phyloP scores from a whole-genome alignment of 2,888 invertebrate genomes.

The Leptopilina syphax region DNA sequence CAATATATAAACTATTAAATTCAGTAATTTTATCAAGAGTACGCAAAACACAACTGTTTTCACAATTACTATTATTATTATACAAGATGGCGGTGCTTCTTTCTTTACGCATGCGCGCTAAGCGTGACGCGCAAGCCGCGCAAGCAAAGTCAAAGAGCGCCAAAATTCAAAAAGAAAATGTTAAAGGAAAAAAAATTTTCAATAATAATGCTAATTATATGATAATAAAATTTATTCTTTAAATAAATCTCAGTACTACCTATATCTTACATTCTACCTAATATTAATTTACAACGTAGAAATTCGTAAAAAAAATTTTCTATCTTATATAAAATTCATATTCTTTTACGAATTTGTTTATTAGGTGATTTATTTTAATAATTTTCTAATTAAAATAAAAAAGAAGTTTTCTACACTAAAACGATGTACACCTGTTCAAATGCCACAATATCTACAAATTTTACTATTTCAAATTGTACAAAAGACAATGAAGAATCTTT shows the following conservation, averaged over 20 bases:
- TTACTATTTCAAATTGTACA: neutral
- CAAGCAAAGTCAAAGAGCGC: neutral
- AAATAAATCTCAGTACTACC: too few species aligned
- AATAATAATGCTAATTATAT: too few species aligned
- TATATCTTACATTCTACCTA: too few species aligned
- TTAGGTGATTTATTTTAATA: neutral
- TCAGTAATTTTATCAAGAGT: neutral
- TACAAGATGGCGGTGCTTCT: neutral
- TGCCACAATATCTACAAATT: neutral
- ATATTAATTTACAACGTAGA: too few species aligned
- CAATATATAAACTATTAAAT: neutral
- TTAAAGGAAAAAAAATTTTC: neutral
- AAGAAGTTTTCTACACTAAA: neutral
- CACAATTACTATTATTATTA: neutral
- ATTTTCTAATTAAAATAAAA: neutral
- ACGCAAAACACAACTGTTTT: neutral
- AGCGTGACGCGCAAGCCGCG: neutral
- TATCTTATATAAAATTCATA: neutral
- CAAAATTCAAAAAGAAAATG: neutral
- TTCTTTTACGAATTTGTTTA: neutral
- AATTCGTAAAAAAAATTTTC: too few species aligned
- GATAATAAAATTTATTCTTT: too few species aligned
- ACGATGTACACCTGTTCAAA: conserved; percentile 4
- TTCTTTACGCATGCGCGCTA: neutral
- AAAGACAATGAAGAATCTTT: neutral